Evolutionary conservation across 2,888 invertebrate species (phyloP).

Genomic region (Cotesia congregata): DNA sequence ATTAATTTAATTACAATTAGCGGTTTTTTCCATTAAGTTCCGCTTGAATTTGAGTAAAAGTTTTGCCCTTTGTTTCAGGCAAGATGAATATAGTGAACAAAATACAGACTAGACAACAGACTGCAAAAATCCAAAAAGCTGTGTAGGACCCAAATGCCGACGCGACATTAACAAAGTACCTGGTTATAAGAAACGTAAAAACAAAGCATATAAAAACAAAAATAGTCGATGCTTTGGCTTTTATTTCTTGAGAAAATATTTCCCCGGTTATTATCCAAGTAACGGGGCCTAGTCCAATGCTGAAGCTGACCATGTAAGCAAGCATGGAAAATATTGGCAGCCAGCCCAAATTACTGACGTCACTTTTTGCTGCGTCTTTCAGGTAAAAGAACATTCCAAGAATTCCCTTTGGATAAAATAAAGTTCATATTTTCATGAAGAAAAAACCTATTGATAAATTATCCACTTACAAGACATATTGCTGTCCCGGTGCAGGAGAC

Average conservation of each 20-base stretch:
- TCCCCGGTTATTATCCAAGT: slow-evolving; percentile 55
- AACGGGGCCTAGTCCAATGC: not conserved
- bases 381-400: not conserved
- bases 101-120: slow-evolving; percentile 53
- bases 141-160: not conserved
- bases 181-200: not conserved
- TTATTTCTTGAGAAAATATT: no score
- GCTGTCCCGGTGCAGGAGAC: slow-evolving; percentile 72
- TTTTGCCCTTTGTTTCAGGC: not conserved
- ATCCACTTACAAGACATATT: not conserved
- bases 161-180: not conserved
- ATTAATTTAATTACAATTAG: not conserved
- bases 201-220: not conserved
- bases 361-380: not conserved
- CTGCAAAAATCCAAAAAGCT: not conserved
- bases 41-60: not conserved
- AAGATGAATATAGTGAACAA: not conserved
- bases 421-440: no score
- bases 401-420: not conserved
- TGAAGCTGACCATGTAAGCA: not conserved
- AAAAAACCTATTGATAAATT: not conserved
- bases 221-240: slow-evolving; percentile 60
- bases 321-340: not conserved
- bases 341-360: not conserved
- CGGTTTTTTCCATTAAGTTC: not conserved